phyloP scores from a whole-genome alignment of 2,797 vertebrate genomes.

The Sebastes nivosus region DNA sequence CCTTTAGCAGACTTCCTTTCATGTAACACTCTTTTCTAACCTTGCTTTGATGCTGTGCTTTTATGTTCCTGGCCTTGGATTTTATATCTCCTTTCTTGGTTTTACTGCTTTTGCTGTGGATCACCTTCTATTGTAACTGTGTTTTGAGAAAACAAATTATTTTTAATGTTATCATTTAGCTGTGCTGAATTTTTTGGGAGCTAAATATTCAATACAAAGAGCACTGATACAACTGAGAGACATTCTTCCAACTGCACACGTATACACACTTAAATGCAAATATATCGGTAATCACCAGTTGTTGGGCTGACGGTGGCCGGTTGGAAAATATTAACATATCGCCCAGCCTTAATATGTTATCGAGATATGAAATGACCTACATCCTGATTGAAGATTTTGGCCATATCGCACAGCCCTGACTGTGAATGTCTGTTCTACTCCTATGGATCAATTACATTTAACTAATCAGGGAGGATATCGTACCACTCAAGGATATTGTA shows the following conservation, averaged over 20 bases:
- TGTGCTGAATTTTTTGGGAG: slow-evolving; percentile 9
- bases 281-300: too few relatives aligned
- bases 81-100: background rate
- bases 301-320: too few relatives aligned
- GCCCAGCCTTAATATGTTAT: too few relatives aligned
- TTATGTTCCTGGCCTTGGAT: slow-evolving; percentile 16
- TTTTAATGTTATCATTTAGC: slow-evolving; percentile 8
- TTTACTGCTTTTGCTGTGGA: background rate
- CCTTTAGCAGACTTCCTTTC: slow-evolving; percentile 18
- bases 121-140: background rate
- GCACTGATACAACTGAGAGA: slow-evolving; percentile 52
- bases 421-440: too few relatives aligned
- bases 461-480: background rate
- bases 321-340: too few relatives aligned
- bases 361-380: too few relatives aligned
- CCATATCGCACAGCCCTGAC: too few relatives aligned
- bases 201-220: slow-evolving; percentile 10
- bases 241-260: slow-evolving; percentile 21
- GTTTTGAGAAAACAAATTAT: background rate
- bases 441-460: background rate
- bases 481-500: background rate
- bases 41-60: slow-evolving; percentile 27
- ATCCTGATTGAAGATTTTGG: too few relatives aligned
- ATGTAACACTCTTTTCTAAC: slow-evolving; percentile 12
- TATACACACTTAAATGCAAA: too few relatives aligned